Evolutionary conservation across 2,888 invertebrate genomes (phyloP).

Genomic region (Byasa hedistus): DNA sequence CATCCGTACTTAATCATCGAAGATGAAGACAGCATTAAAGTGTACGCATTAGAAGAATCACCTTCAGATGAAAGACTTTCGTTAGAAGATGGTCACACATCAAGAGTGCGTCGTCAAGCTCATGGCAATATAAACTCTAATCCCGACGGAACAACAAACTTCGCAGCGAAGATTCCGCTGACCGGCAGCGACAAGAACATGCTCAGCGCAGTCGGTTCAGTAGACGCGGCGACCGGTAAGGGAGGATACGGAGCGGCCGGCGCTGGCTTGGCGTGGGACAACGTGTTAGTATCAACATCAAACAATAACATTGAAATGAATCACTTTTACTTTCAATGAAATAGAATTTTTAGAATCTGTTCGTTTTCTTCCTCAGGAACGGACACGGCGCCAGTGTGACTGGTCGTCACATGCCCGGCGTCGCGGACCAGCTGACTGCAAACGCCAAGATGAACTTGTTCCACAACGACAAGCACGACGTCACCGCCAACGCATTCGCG

Average conservation of each 20-base stretch:
- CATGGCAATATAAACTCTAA: conserved; percentile 37
- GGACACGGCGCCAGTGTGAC: conserved; percentile 44
- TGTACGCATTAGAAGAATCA: conserved; percentile 18
- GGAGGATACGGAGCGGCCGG: conserved; percentile 38
- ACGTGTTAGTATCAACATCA: conserved; percentile 40
- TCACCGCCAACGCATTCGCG: conserved; percentile 45
- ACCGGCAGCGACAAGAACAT: conserved; percentile 36
- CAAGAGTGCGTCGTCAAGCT: conserved; percentile 34
- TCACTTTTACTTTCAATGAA: no score
- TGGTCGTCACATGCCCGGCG: conserved; percentile 43
- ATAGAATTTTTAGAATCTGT: no score
- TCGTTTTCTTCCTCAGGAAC: conserved; percentile 34
- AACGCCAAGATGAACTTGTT: conserved; percentile 45
- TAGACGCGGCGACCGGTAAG: conserved; percentile 35
- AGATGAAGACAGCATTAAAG: conserved; percentile 4
- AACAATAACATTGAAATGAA: no score
- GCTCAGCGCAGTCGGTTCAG: conserved; percentile 37
- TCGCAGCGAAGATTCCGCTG: conserved; percentile 37
- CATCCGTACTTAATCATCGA: conserved; percentile 4
- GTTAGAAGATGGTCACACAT: not conserved
- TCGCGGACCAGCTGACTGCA: conserved; percentile 48
- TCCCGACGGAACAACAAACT: conserved; percentile 38
- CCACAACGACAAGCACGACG: conserved; percentile 43
- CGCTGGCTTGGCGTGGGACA: conserved; percentile 44
- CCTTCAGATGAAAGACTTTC: conserved; percentile 39